Base-by-base conservation (phyloP, 2,888 invertebrate species). In the Conops quadrifasciatus region DNA sequence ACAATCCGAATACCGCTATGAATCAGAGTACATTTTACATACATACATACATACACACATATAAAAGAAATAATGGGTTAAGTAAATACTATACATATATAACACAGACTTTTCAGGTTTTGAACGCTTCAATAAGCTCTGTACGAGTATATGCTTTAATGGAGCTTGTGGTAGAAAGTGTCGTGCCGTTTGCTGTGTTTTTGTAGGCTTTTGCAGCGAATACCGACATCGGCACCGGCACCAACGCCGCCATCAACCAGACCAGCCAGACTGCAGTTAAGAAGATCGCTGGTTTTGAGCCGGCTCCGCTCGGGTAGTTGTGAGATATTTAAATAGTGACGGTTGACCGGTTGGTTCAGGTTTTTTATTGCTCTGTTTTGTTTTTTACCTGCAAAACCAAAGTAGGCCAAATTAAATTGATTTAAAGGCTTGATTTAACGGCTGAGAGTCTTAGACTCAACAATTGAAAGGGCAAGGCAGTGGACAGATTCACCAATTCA, bases 391-490 rank as follows among this genome's bases (percentile, higher is more conserved):
- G 21, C 24, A 24, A 24, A 16, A 26, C 30, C 73, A 75, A 77
- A 75, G 76, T 82, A 82, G 82, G 82, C 81, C 83, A 83, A 81
- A 79, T 79, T 81, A 83, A 82, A 81, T 78, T 81, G 82, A 81
- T 83, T 81, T 79, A 80, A 80, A 81, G 77, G 77, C 73, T 74
- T 77, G 80, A 80, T 81, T 9, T 7, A 9, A 36, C 4, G 9
- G 4, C 36, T n/a, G 71, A 62, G 30, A 24, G 16, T 64, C 47
- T 63, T 15, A 21, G n/a, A 28, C 16, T 21, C 58, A 58, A 66
- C 71, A 67, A 60, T 70, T 76, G 73, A 36, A 36, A 36, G 36
- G 36, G 36, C 36, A 36, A 36, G 36, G 36, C 9, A 36, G 36
- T 36, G 4, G 9, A 36, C 9, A 36, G 9, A 36, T 36, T 36